A percentile compares a stretch with the other conserved stretches of the same genome.
These are phyloP conservation scores for Pampusana beccarii DNA, from an alignment of 2,113 vertebrate genomes.

Conservation along the genomic window DNA sequence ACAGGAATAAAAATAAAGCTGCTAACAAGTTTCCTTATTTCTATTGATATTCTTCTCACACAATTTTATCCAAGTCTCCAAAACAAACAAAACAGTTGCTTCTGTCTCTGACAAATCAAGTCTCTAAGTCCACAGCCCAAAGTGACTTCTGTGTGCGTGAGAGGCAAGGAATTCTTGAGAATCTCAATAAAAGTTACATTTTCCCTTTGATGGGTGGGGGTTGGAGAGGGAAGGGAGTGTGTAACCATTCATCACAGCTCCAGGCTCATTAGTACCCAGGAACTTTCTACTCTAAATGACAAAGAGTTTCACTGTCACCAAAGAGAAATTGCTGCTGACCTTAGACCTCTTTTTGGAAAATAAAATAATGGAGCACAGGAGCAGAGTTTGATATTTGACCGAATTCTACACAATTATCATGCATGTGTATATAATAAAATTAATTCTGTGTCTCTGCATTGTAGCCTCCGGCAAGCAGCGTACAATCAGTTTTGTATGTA, in stretches of 20 bases:
- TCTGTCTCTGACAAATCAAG: not conserved
- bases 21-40: not conserved
- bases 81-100: not conserved
- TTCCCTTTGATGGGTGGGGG: conserved; percentile 53
- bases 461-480: conserved; percentile 88
- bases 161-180: conserved; percentile 34
- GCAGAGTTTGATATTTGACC: conserved; percentile 89
- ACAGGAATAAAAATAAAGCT: not conserved
- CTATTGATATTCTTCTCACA: not conserved
- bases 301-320: conserved; percentile 74
- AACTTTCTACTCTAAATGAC: conserved; percentile 76
- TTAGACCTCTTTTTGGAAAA: conserved; percentile 74
- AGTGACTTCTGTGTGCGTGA: not conserved
- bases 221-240: conserved; percentile 12
- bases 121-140: not conserved
- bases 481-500: conserved; percentile 99
- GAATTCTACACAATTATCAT: conserved; percentile 97
- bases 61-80: not conserved
- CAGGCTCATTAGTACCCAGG: conserved; percentile 62
- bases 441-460: conserved; percentile 97
- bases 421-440: conserved; percentile 99
- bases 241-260: conserved; percentile 59
- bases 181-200: conserved; percentile 45
- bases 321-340: conserved; percentile 76
- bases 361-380: conserved; percentile 75